Conservation (phyloP, 2,797 vertebrate species). For the Halcyon leucocephala region DNA sequence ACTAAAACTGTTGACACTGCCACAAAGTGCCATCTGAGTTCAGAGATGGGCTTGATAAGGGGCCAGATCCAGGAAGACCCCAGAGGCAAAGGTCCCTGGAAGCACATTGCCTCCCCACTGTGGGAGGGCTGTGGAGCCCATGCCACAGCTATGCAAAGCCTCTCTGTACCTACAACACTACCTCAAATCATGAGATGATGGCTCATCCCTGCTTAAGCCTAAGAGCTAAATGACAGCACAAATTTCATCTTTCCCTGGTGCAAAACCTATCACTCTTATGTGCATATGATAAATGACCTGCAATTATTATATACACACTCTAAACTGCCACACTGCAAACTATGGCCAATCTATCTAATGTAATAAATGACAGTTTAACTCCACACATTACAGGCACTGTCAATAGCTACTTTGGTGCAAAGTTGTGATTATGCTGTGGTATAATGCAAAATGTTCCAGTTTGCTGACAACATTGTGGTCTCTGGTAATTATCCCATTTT, state of each 20-base stretch:
- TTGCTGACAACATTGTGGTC: neutral
- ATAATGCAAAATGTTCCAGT: neutral
- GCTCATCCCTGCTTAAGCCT: neutral
- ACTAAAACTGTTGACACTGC: neutral
- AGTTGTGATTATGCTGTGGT: neutral
- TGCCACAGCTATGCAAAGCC: too few species aligned
- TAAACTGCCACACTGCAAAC: neutral
- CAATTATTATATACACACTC: neutral
- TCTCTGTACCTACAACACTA: neutral
- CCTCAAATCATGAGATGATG: neutral
- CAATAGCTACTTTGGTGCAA: neutral
- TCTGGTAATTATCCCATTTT: neutral
- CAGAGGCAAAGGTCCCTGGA: neutral
- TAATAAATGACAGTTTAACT: neutral
- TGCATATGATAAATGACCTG: neutral
- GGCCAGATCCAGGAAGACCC: neutral
- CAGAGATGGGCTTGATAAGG: neutral
- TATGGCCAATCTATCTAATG: neutral
- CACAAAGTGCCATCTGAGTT: neutral
- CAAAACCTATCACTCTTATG: neutral
- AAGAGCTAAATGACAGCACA: neutral
- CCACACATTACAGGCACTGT: neutral
- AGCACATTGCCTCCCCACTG: fast-evolving
- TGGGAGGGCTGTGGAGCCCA: neutral
- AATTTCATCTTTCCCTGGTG: neutral